These are phyloP conservation scores for Drosophila subpulchrella DNA, from an alignment of 1,140 invertebrate species.

Conservation along the genomic window DNA sequence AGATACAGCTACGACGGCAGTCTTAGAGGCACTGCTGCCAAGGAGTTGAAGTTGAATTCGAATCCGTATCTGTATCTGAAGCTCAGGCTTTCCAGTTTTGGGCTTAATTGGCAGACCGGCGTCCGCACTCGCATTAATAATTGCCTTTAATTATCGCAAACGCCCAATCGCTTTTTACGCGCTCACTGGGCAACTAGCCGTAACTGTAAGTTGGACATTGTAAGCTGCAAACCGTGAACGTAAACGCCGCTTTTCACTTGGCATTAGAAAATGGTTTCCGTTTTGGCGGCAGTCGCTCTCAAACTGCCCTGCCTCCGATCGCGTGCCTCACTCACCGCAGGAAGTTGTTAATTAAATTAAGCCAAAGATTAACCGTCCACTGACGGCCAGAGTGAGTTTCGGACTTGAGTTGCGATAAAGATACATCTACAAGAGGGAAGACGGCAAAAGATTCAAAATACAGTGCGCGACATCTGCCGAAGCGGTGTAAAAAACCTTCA, in stretches of 20 bases:
- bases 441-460: constrained; percentile 2
- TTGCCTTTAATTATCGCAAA: constrained; percentile 81
- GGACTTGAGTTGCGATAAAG: constrained; percentile 28
- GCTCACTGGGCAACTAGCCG: constrained; percentile 10
- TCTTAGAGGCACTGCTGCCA: constrained; percentile 34
- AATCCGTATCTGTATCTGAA: constrained; percentile 3
- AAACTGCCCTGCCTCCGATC: constrained; percentile 21
- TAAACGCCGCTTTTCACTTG: constrained; percentile 51
- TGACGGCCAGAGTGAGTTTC: constrained; percentile 29
- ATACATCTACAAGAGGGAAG: constrained; percentile 3
- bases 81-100: constrained; percentile 60
- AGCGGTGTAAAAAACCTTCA: constrained; percentile 20
- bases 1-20: constrained; percentile 34
- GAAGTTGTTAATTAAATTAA: constrained; percentile 81
- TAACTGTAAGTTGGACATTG: constrained; percentile 27
- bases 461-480: constrained; percentile 21
- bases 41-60: constrained; percentile 8
- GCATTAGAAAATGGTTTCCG: constrained; percentile 79
- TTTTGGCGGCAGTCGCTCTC: constrained; percentile 44
- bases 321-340: constrained; percentile 48
- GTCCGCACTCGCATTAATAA: constrained; percentile 67
- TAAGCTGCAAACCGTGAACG: constrained; percentile 10
- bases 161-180: constrained; percentile 66
- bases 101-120: constrained; percentile 65
- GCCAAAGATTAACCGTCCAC: constrained; percentile 64